phyloP scores from a whole-genome alignment of 2,888 invertebrate species.

The Hirtodrosophila duncani region DNA sequence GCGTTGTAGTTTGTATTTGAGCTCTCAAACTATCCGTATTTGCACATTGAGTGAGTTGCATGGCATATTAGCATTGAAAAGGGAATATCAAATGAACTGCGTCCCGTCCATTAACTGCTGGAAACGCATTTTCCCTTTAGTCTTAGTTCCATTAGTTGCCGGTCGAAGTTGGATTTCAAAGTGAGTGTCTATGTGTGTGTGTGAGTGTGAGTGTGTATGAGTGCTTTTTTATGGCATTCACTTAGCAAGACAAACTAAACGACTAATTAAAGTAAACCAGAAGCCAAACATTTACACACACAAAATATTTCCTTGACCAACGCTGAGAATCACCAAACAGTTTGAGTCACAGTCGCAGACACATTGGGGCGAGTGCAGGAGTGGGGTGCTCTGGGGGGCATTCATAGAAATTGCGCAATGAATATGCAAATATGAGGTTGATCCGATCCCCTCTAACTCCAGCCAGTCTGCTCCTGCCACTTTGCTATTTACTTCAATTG shows the following conservation, averaged over 20 bases:
- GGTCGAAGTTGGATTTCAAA: conserved; percentile 1
- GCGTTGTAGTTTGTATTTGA: conserved; percentile 25
- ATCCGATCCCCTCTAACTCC: conserved; percentile 20
- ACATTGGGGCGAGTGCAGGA: too few relatives aligned
- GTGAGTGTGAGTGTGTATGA: conserved; percentile 1
- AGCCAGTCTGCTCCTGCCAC: conserved; percentile 2
- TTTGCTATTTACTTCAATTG: conserved; percentile 46
- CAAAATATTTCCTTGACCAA: conserved; percentile 56
- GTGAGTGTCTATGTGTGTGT: neutral
- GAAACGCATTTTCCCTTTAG: conserved; percentile 68
- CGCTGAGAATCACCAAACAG: conserved; percentile 60
- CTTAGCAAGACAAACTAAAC: conserved; percentile 61
- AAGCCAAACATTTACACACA: conserved; percentile 51
- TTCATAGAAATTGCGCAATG: conserved; percentile 46
- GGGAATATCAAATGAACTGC: conserved; percentile 69
- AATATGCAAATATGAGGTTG: conserved; percentile 69
- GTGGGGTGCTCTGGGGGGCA: neutral
- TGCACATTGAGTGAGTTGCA: conserved; percentile 73
- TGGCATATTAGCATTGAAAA: conserved; percentile 70
- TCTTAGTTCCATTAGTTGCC: conserved; percentile 63
- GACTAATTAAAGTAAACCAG: conserved; percentile 68
- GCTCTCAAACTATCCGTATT: conserved; percentile 72
- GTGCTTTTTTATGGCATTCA: conserved; percentile 46
- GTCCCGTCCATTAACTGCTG: conserved; percentile 64
- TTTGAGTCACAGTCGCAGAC: conserved; percentile 18